Evolutionary conservation across 2,113 vertebrate species (phyloP), one percentile per base, ranked within the genome.

Genomic region (Brachypteracias leptosomus): DNA sequence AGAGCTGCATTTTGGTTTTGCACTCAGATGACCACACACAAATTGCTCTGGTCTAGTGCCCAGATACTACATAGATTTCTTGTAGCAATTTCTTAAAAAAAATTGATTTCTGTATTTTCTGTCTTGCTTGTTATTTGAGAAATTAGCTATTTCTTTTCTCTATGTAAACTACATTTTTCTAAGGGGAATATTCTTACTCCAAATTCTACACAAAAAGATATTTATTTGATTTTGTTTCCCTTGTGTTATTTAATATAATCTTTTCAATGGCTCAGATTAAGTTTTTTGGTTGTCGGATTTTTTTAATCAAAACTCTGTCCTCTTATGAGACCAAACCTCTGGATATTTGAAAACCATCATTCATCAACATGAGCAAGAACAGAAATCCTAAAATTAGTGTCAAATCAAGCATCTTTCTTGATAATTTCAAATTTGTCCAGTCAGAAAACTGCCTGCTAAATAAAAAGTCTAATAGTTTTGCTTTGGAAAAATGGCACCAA

Each of bases 1-100:
- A 88, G 24, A 88, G 33, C 13, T 90, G 33, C 52, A 54, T 61
- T 49, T 24, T 73, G 21, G 4, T 88, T 86, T 76, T 91, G 55
- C 16, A 33, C 84, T 90, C 22, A 81, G 70, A 90, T 58, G 95
- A 78, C 93, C 92, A 93, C 90, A 92, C 93, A 95, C 72, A 84
- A 78, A 89, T 90, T 86, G 21, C 31, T 84, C 88, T 89, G 68
- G 52, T 91, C 16, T 55, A 71, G 10, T 38, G 61, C 57, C 76
- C 36, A 93, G 35, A 88, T 2, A 78, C 36, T 9, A 55, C 51
- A 83, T 6, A 54, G 46, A 73, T 88, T 90, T 87, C 55, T 85
- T 85, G 14, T 19, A 78, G 67, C 13, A 33, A 68, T 70, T 85
- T 7, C 10, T 89, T 87, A 66, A 81, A 93, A 51, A 49, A 85